Evolutionary conservation across 2,888 invertebrate genomes (phyloP), one percentile per base, ranked within the genome.

Genomic region (Lasioglossum leucozonium): DNA sequence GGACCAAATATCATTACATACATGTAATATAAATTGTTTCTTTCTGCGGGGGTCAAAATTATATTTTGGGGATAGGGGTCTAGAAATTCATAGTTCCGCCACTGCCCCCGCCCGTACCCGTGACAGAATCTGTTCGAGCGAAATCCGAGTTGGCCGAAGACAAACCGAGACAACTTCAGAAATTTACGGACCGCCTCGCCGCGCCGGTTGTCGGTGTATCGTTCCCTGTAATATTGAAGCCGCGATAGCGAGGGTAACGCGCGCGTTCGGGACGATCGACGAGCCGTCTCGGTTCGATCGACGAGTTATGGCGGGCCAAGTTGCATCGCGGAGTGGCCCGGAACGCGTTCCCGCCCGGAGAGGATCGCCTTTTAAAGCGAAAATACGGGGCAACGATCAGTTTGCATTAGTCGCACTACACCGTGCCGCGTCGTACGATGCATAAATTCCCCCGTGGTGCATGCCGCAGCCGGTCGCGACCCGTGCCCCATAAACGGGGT

Each of bases 311-410:
- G 26, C 44, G 77, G 42, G 72, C 55, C 58, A 55, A 77, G 79
- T 84, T 55, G 84, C 87, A 75, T 79, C 77, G 79, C 80, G 69
- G 72, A 82, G 81, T 81, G 77, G 58, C 47, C 72, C 77, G 77
- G 77, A 77, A 72, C 74, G 76, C 58, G 58, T 77, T 77, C 82
- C 30, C 74, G 65, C 55, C 55, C 55, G 22, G 30, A 69, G 84
- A 55, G 69, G 37, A 55, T 44, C 84, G 77, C 80, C 84, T 87
- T 87, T 88, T 83, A 85, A 79, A 77, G 82, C 47, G 88, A 88
- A 88, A 87, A 87, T 89, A 88, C 77, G 82, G 51, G 44, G 72
- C 82, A 72, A 79, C 82, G 90, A 89, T 89, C 88, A 86, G 67
- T 88, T 88, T 88, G 84, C 88, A 88, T 89, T 89, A 88, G 75